These are phyloP conservation scores for Pseudolycoriella hygida DNA, from an alignment of 2,888 invertebrate genomes.

Conservation along the genomic window DNA sequence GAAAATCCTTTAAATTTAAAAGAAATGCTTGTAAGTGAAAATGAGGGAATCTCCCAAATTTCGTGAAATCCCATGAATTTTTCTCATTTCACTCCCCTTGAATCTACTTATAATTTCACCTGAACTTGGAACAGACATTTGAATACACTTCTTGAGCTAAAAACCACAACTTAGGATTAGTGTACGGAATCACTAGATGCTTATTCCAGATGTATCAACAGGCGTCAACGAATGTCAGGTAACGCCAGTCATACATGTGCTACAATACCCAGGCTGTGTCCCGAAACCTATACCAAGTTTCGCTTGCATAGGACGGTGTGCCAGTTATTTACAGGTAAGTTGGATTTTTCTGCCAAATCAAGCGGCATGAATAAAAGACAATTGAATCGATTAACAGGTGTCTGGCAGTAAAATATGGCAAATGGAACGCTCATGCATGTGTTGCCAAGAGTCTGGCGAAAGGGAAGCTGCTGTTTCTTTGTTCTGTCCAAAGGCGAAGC, in stretches of 20 bases:
- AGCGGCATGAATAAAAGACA: neutral
- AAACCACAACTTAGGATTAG: no score
- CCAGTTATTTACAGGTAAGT: conserved; percentile 79
- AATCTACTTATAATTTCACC: no score
- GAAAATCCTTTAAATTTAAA: no score
- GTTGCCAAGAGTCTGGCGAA: conserved; percentile 87
- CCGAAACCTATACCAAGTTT: conserved; percentile 88
- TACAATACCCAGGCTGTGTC: conserved; percentile 80
- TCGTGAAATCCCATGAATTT: no score
- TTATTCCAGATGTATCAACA: neutral
- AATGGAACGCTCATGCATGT: conserved; percentile 89
- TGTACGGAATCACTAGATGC: no score
- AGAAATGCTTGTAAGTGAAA: no score
- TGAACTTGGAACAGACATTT: no score
- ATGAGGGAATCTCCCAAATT: no score
- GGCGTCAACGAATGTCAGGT: conserved; percentile 65
- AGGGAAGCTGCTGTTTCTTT: conserved; percentile 76
- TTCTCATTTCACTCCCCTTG: no score
- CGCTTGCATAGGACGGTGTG: conserved; percentile 80
- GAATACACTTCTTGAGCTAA: no score
- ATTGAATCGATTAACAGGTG: conserved; percentile 37
- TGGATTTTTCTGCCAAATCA: neutral
- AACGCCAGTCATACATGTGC: conserved; percentile 78
- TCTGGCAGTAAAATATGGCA: conserved; percentile 93
- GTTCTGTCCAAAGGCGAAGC: conserved; percentile 76